Evolutionary conservation across 2,113 vertebrate species (phyloP).

Genomic region (Paramormyrops kingsleyae): DNA sequence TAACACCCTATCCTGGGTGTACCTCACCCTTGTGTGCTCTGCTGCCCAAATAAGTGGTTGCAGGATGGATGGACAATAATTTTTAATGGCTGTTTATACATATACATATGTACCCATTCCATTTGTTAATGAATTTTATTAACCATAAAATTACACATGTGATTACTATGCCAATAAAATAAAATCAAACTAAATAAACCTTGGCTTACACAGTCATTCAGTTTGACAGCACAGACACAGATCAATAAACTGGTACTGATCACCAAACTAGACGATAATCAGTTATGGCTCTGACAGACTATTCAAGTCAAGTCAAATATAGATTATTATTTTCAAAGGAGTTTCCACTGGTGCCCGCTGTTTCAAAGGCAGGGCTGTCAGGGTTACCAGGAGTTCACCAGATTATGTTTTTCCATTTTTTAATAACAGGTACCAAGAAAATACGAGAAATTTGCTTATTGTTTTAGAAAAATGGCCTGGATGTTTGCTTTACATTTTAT

Average conservation of each 20-base stretch:
- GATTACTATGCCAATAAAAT: constrained; percentile 49
- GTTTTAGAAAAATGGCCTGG: constrained; percentile 21
- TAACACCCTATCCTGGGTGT: neutral
- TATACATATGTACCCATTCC: neutral
- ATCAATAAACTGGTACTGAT: constrained; percentile 4
- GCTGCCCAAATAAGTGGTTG: neutral
- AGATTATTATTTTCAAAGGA: constrained; percentile 30
- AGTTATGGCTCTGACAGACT: neutral
- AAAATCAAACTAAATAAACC: constrained; percentile 49
- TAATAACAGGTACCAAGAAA: constrained; percentile 30
- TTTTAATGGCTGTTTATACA: neutral
- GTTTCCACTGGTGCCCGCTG: constrained; percentile 16
- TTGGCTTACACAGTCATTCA: neutral
- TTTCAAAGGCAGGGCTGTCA: constrained; percentile 30
- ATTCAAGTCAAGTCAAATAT: constrained; percentile 13
- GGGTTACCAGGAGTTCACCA: constrained; percentile 62
- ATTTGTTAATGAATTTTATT: constrained; percentile 49
- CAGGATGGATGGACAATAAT: neutral
- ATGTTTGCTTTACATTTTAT: constrained; percentile 24
- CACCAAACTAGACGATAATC: neutral
- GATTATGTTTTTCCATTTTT: constrained; percentile 55
- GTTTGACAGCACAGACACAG: constrained; percentile 9
- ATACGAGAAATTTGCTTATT: neutral
- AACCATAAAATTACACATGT: constrained; percentile 63
- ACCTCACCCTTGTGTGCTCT: neutral